Conservation (phyloP, 2,888 invertebrate genomes). For the Octonoba sinensis region DNA sequence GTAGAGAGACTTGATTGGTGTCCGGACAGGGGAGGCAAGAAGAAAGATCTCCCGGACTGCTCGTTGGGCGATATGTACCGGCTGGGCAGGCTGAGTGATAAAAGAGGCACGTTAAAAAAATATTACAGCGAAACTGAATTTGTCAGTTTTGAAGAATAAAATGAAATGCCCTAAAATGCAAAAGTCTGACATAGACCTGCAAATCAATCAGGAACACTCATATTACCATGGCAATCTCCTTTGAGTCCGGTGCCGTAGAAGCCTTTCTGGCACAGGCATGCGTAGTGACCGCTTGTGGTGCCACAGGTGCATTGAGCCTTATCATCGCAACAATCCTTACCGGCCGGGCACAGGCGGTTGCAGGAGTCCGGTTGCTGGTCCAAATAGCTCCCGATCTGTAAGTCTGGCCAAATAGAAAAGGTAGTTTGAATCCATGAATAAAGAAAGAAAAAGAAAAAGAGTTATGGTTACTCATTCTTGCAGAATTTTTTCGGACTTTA, state of each 20-base stretch:
- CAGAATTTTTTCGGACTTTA: background rate
- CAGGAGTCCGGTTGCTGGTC: conserved; percentile 74
- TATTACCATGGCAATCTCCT: conserved; percentile 76
- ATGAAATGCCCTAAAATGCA: too few relatives aligned
- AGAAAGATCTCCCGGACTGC: conserved; percentile 74
- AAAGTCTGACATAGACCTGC: too few relatives aligned
- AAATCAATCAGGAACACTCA: too few relatives aligned
- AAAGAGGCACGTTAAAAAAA: background rate
- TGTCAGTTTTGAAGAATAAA: too few relatives aligned
- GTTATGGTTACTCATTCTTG: background rate
- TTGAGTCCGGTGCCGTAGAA: conserved; percentile 78
- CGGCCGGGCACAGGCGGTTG: conserved; percentile 74
- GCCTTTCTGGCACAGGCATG: conserved; percentile 78
- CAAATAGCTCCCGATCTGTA: conserved; percentile 77
- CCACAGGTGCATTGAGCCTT: conserved; percentile 78
- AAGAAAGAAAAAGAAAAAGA: background rate
- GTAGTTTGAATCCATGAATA: background rate
- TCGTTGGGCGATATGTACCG: conserved; percentile 75
- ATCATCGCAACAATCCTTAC: conserved; percentile 75
- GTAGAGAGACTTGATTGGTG: conserved; percentile 76
- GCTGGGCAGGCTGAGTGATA: conserved; percentile 76
- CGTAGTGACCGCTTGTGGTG: conserved; percentile 79
- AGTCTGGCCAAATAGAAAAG: conserved; percentile 73
- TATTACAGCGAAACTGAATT: too few relatives aligned
- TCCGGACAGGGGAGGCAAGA: conserved; percentile 77